A percentile compares a stretch with the other conserved stretches of the same genome.
Evolutionary conservation across 2,888 invertebrate species (phyloP).

Genomic region (Clunio marinus): DNA sequence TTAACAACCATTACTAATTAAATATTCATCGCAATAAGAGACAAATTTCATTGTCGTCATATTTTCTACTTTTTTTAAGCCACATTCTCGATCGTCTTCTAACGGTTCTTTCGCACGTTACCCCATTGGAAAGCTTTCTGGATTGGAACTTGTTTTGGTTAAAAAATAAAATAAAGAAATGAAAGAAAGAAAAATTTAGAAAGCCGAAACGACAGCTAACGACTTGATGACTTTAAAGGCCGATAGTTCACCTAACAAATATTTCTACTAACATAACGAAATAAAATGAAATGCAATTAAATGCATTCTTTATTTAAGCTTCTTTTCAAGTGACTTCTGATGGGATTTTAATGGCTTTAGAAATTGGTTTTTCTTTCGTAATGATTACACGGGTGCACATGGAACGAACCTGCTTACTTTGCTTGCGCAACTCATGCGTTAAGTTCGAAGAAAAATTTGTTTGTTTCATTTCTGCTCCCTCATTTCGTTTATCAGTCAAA

Average conservation of each 20-base stretch:
- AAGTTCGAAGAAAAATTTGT: too few species aligned
- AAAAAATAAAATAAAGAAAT: too few species aligned
- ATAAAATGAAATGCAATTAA: background rate
- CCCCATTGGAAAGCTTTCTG: background rate
- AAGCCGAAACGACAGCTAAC: background rate
- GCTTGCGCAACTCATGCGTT: background rate
- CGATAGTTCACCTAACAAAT: slow-evolving; percentile 4
- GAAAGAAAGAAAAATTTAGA: too few species aligned
- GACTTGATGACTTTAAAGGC: too few species aligned
- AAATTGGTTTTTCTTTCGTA: background rate
- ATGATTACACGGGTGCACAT: background rate
- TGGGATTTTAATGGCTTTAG: slow-evolving; percentile 18
- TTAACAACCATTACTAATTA: background rate
- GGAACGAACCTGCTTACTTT: background rate
- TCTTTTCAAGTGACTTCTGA: background rate
- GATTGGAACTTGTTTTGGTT: too few species aligned
- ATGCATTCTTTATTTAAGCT: background rate
- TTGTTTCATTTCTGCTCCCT: too few species aligned
- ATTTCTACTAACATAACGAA: background rate
- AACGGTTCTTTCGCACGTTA: slow-evolving; percentile 21
- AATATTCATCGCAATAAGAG: slow-evolving; percentile 32
- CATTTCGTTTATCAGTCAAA: too few species aligned
- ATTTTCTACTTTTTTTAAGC: slow-evolving; percentile 2
- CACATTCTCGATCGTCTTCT: slow-evolving; percentile 28
- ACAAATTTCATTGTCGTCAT: slow-evolving; percentile 14